phyloP scores from a whole-genome alignment of 2,113 vertebrate species.

The Myrmophylax atrothorax region DNA sequence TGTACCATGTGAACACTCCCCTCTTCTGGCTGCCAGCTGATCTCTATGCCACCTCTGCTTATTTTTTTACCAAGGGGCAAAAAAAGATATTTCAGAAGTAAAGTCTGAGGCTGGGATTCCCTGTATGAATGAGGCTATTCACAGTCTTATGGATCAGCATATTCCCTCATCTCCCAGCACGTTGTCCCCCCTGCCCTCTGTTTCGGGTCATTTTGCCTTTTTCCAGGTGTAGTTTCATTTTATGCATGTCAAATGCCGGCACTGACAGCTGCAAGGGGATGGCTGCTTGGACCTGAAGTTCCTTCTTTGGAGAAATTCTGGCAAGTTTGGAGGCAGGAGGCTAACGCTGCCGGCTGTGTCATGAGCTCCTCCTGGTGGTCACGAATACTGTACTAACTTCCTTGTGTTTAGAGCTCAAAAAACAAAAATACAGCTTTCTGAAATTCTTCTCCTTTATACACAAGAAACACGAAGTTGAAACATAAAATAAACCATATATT shows the following conservation, averaged over 20 bases:
- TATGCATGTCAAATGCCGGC: background rate
- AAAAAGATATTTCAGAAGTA: background rate
- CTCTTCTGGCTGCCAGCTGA: background rate
- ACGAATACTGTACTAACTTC: rapidly evolving
- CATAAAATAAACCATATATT: background rate
- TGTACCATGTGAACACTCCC: background rate
- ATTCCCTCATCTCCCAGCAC: background rate
- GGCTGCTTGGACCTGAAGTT: background rate
- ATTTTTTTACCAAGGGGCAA: background rate
- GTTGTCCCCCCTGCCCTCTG: background rate
- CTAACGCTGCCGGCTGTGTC: background rate
- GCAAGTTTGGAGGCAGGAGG: rapidly evolving
- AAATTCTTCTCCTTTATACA: background rate
- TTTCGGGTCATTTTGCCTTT: background rate
- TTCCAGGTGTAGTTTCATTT: background rate
- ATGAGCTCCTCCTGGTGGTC: constrained; percentile 54
- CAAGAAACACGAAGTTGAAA: background rate
- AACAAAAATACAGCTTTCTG: background rate
- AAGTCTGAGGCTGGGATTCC: background rate
- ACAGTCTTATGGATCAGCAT: rapidly evolving
- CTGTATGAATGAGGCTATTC: rapidly evolving
- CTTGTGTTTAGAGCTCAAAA: background rate
- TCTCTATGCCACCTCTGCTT: background rate
- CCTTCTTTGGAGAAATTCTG: rapidly evolving
- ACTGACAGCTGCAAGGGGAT: background rate